These are phyloP conservation scores for Cataglyphis rosenhaueri DNA, from an alignment of 2,888 invertebrate genomes.

Conservation along the genomic window DNA sequence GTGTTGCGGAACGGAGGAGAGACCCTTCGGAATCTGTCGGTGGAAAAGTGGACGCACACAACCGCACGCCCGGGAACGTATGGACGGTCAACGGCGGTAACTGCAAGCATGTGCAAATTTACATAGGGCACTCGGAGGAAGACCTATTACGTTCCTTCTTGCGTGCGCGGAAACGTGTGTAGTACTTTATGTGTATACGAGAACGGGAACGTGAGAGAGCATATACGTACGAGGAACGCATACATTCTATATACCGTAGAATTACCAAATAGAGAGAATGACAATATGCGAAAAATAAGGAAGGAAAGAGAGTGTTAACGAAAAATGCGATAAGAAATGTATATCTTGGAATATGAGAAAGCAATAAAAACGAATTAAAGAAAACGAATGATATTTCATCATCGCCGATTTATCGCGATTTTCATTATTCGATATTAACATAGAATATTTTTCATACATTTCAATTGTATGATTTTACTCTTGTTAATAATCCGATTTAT, in stretches of 20 bases:
- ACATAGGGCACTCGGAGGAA: slow-evolving; percentile 69
- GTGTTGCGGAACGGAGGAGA: slow-evolving; percentile 42
- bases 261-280: slow-evolving; percentile 31
- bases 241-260: slow-evolving; percentile 46
- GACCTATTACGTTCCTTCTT: slow-evolving; percentile 74
- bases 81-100: slow-evolving; percentile 62
- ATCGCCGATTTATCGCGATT: background rate
- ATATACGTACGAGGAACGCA: slow-evolving; percentile 15
- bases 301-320: background rate
- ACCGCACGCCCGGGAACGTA: slow-evolving; percentile 57
- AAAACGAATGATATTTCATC: background rate
- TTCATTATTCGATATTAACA: background rate
- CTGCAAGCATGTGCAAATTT: slow-evolving; percentile 75
- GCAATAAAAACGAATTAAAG: background rate
- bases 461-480: background rate
- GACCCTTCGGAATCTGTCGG: slow-evolving; percentile 61
- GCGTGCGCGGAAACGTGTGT: slow-evolving; percentile 16
- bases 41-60: slow-evolving; percentile 59
- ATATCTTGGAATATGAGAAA: slow-evolving; percentile 5
- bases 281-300: slow-evolving; percentile 19
- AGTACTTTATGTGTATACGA: background rate
- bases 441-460: background rate
- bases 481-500: background rate
- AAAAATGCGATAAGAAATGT: slow-evolving; percentile 21
- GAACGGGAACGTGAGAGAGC: background rate